Conservation (phyloP, 2,888 invertebrate genomes). For the Ernsta delagoae region DNA sequence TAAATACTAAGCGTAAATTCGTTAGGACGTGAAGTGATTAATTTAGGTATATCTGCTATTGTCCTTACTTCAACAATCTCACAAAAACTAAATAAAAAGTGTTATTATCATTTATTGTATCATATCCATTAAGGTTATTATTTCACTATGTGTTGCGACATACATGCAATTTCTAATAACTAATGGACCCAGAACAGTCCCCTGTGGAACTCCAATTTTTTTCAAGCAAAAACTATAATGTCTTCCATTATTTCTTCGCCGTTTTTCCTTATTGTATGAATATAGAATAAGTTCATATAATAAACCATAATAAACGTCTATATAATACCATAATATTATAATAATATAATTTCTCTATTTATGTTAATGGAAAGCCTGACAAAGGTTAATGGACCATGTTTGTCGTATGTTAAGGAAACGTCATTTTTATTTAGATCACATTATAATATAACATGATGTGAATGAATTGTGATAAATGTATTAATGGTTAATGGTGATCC, state of each 20-base stretch:
- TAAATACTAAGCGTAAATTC: neutral
- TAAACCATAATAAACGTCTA: no score
- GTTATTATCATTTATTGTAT: no score
- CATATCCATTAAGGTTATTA: no score
- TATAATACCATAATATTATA: no score
- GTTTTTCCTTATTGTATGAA: neutral
- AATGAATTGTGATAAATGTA: no score
- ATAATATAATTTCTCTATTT: no score
- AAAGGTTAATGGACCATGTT: constrained; percentile 21
- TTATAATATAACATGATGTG: neutral
- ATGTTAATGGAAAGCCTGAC: constrained; percentile 7
- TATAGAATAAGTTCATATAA: constrained; percentile 1
- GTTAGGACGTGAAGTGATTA: no score
- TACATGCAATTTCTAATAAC: neutral
- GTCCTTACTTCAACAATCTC: no score
- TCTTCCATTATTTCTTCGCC: neutral
- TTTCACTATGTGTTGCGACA: neutral
- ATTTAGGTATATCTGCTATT: no score
- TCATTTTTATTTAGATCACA: neutral
- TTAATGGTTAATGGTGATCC: no score
- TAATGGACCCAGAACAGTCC: neutral
- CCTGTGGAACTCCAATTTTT: neutral
- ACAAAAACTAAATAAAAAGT: no score
- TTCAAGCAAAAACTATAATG: constrained; percentile 12
- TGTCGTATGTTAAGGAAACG: no score